Evolutionary conservation across 2,888 invertebrate genomes (phyloP), one percentile per base, ranked within the genome.

Genomic region (Cataglyphis altisquamis): DNA sequence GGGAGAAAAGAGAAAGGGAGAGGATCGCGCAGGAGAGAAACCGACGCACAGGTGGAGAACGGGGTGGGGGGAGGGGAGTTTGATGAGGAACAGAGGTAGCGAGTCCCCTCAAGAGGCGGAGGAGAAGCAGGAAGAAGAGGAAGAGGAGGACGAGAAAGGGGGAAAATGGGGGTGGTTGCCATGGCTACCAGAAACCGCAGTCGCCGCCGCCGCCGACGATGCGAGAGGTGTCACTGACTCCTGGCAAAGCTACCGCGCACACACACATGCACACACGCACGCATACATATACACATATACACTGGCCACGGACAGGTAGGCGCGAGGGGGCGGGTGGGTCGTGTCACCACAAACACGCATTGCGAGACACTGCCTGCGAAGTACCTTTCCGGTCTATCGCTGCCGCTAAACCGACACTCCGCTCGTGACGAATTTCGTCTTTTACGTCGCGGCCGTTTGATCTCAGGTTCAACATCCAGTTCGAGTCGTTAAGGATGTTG

Each of bases 221-320:
- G 92, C 91, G 91, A 93, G 93, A 94, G 94, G 94, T 94, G 94
- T 94, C 94, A 94, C 94, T 94, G 94, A 94, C 94, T 94, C 93
- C 94, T 93, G 93, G 92, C 90, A 90, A 90, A 91, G 88, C 88
- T 89, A 89, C 90, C 90, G 80, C 87, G 84, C 86, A 88, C 68
- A 48, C 41, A 41, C 73, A 29, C 21, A 64, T 29, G 48, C 21
- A 18, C 4, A 39, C 25, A 21, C 21, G 10, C 5, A 39, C 21
- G n/a, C 9, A 32, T 21, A 15, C 0, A 25, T 21, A 21, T 15
- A 15, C 0, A 25, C 32, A 21, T 15, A 36, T 15, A 10, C 15
- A 6, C 4, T 18, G 57, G 12, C 62, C 41, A 48, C 63, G 86
- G 60, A 21, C 82, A 41, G 70, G 78, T 74, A 68, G 18, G 57